A percentile compares a stretch with the other conserved stretches of the same genome.
These are phyloP conservation scores for Peromyscus attwateri DNA, from an alignment of 2,797 vertebrate genomes.

Conservation along the genomic window DNA sequence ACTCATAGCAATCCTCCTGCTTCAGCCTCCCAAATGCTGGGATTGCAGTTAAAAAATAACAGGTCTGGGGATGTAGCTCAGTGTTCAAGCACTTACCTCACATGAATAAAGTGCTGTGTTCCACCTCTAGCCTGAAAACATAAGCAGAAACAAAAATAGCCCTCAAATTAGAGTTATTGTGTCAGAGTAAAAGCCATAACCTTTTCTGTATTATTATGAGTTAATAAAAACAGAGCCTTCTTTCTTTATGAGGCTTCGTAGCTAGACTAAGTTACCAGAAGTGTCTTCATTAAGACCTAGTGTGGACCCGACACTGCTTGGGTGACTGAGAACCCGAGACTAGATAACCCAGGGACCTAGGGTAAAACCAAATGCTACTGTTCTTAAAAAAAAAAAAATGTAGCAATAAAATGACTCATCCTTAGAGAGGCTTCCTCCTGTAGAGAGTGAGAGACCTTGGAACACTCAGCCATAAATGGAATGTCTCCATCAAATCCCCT, in stretches of 20 bases:
- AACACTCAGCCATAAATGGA: not conserved
- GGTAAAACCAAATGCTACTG: not conserved
- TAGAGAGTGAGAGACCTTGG: not conserved
- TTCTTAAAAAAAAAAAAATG: not conserved
- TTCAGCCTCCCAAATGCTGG: not conserved
- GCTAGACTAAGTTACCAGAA: not conserved
- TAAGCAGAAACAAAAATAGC: not conserved
- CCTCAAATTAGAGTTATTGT: not conserved
- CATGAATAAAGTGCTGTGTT: not conserved
- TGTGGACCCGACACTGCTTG: not conserved
- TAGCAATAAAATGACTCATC: not conserved
- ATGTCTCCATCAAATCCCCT: no score
- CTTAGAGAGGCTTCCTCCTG: not conserved
- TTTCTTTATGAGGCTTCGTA: not conserved
- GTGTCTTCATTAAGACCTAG: not conserved
- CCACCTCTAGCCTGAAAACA: not conserved
- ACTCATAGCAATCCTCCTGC: not conserved
- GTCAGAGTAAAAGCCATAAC: not conserved
- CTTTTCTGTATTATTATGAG: not conserved
- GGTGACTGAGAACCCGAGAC: not conserved
- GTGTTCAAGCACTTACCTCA: not conserved
- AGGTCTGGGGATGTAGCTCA: not conserved
- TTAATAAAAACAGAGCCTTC: not conserved
- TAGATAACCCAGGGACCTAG: not conserved
- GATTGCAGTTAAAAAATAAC: not conserved